These are phyloP conservation scores for Temnothorax unifasciatus DNA, from an alignment of 2,888 invertebrate species.

Conservation along the genomic window DNA sequence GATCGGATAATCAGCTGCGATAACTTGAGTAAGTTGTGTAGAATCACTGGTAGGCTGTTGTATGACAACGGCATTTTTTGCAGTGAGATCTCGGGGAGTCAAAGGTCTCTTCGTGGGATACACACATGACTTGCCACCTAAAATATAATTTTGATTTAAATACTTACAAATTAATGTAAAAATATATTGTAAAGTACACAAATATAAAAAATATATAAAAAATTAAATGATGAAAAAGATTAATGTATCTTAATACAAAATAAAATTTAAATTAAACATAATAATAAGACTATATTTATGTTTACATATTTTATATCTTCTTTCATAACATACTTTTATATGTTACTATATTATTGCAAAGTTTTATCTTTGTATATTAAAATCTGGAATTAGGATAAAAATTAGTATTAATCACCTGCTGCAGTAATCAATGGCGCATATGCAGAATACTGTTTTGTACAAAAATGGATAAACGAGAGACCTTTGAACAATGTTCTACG, in stretches of 20 bases:
- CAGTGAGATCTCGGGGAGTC: slow-evolving; percentile 35
- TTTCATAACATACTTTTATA: background rate
- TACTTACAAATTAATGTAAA: background rate
- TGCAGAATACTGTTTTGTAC: slow-evolving; percentile 15
- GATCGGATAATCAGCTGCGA: slow-evolving; percentile 14
- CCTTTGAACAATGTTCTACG: slow-evolving; percentile 28
- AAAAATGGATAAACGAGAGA: slow-evolving; percentile 31
- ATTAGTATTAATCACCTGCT: slow-evolving; percentile 18
- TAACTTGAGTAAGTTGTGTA: slow-evolving; percentile 17
- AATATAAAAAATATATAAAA: background rate
- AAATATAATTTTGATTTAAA: slow-evolving; percentile 53
- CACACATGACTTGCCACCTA: slow-evolving; percentile 76
- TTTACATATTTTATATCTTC: background rate
- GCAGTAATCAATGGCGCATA: background rate
- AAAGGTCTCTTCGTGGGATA: slow-evolving; percentile 55
- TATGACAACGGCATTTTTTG: slow-evolving; percentile 48
- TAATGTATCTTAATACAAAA: background rate
- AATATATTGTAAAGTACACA: background rate
- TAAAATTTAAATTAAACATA: background rate
- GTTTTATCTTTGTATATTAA: background rate
- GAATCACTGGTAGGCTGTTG: slow-evolving; percentile 46
- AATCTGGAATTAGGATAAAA: background rate
- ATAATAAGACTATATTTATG: background rate
- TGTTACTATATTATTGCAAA: background rate
- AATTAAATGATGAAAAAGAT: background rate